These are phyloP conservation scores for Taxidea taxus DNA, from an alignment of 2,113 vertebrate genomes.

Conservation along the genomic window DNA sequence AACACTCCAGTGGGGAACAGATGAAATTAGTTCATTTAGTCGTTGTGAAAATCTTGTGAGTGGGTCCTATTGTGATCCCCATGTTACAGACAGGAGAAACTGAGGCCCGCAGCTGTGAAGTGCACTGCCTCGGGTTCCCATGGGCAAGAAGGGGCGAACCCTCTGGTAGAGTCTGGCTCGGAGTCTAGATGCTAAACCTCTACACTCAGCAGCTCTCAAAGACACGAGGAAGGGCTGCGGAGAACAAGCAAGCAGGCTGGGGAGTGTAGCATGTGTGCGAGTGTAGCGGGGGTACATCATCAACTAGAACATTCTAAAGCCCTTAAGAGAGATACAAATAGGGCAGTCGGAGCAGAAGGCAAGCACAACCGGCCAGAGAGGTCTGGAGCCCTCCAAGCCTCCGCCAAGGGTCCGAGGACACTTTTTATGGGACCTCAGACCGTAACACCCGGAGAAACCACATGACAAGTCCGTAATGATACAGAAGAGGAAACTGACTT, in stretches of 20 bases:
- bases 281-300: background rate
- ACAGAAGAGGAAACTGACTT: background rate
- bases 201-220: background rate
- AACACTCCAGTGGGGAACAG: background rate
- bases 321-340: background rate
- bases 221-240: accelerated
- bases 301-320: background rate
- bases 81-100: background rate
- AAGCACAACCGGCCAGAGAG: background rate
- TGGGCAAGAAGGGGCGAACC: background rate
- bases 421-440: background rate
- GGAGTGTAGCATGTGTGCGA: background rate
- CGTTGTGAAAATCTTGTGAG: background rate
- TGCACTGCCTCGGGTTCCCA: too few relatives aligned
- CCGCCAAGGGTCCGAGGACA: background rate
- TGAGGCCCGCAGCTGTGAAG: background rate
- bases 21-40: background rate
- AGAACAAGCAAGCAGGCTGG: background rate
- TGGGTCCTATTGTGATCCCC: background rate
- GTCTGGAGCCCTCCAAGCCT: background rate
- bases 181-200: background rate
- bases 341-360: background rate
- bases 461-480: background rate
- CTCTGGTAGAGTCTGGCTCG: too few relatives aligned
- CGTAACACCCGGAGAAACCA: background rate